phyloP scores from a whole-genome alignment of 1,140 invertebrate genomes.

The Drosophila nikananu region DNA sequence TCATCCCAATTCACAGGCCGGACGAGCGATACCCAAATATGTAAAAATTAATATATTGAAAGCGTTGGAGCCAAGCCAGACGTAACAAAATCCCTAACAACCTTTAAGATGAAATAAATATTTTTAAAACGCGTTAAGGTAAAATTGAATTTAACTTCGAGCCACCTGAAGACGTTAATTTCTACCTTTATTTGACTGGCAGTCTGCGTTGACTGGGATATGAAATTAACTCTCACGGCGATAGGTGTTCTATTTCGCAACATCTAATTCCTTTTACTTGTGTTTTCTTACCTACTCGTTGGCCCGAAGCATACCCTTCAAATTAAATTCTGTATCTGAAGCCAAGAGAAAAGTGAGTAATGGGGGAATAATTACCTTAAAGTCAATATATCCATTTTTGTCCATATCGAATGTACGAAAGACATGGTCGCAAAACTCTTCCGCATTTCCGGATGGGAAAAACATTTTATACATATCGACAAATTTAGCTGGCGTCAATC shows the following conservation, averaged over 20 bases:
- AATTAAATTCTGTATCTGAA: slow-evolving; percentile 4
- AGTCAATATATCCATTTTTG: slow-evolving; percentile 99
- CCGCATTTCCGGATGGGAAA: slow-evolving; percentile 98
- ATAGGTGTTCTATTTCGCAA: neutral
- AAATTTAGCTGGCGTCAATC: slow-evolving; percentile 98
- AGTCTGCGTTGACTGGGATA: neutral
- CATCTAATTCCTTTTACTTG: neutral
- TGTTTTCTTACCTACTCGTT: neutral
- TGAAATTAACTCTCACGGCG: neutral
- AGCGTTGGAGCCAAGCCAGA: neutral
- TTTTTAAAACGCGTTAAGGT: neutral
- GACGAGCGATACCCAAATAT: slow-evolving; percentile 27
- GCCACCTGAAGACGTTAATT: neutral
- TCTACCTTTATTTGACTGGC: neutral
- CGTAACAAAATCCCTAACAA: neutral
- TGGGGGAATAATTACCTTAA: slow-evolving; percentile 90
- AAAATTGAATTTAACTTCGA: neutral
- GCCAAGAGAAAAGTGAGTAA: slow-evolving; percentile 2
- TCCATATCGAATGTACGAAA: slow-evolving; percentile 99
- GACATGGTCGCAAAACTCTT: slow-evolving; percentile 99
- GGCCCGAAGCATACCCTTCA: neutral
- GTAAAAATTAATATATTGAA: slow-evolving; percentile 8
- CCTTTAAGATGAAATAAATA: neutral
- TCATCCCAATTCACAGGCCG: slow-evolving; percentile 7
- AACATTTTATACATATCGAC: slow-evolving; percentile 99